Base-by-base conservation (phyloP, 1,140 invertebrate species). In the Calephelis nemesis region DNA sequence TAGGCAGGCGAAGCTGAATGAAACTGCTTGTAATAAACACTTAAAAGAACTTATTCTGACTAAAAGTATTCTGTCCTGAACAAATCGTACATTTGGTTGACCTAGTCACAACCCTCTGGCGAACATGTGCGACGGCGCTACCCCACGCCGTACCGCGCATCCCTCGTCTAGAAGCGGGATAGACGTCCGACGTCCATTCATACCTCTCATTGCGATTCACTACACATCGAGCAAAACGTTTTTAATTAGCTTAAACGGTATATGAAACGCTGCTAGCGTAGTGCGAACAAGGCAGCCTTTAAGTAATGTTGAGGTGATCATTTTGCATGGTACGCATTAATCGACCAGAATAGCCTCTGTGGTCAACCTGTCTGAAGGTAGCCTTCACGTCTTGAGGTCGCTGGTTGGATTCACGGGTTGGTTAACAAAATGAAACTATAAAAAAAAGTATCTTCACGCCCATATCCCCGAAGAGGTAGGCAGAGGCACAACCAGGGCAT, bases 141-240 rank as follows among this genome's bases (percentile, higher is more conserved):
- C 68, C 68, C 60, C 70, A 69, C 79, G 64, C 73, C 65, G 70
- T 71, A 60, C 72, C 71, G 60, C 54, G 54, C 74, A 69, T 68
- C 71, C 77, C 79, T 66, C 70, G 68, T 74, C 71, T 75, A 68
- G 75, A 63, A 78, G 77, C 65, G 54, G 66, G 72, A 79, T 72
- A 80, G 81, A 88, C 86, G 85, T 88, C 85, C 80, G 13, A 74
- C 82, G 77, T 79, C 78, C 86, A 91, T 91, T 91, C 84, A 87
- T 81, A 77, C 13, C 72, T 74, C 64, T 75, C 70, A 64, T 62
- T 13, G 15, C 58, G 6, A 54, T 49, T 47, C 30, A 62, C 42
- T 62, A 62, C 60, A 62, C 50, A 52, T 52, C 15, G 50, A 54
- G 15, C 50, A 54, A 54, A 54, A 15, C 50, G 50, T 54, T 54